phyloP scores from a whole-genome alignment of 2,113 vertebrate species.

The Scomber colias region DNA sequence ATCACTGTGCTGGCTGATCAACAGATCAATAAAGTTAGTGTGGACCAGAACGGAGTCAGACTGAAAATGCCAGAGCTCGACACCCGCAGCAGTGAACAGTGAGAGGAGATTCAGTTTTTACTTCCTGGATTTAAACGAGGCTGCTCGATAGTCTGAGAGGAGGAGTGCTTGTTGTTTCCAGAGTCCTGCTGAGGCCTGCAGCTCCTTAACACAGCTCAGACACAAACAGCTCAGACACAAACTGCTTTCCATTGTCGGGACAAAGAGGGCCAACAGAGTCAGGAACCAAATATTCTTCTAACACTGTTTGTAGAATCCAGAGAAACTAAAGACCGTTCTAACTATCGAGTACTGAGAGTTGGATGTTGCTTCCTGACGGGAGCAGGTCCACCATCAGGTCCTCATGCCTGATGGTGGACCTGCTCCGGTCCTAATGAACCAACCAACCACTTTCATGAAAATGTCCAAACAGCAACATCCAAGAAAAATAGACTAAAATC shows the following conservation, averaged over 20 bases:
- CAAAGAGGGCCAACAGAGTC: neutral
- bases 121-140: neutral
- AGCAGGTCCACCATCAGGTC: too few species aligned
- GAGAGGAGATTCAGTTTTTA: neutral
- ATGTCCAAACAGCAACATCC: too few species aligned
- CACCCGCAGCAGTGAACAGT: neutral
- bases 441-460: too few species aligned
- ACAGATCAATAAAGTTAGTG: neutral
- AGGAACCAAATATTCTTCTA: too few species aligned
- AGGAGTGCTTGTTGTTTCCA: conserved; percentile 2
- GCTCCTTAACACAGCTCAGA: neutral
- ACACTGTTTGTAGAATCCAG: too few species aligned
- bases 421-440: too few species aligned
- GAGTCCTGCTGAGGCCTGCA: neutral
- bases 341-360: too few species aligned
- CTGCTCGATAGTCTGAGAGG: neutral
- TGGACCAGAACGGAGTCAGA: conserved; percentile 4
- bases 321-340: too few species aligned
- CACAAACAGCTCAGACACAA: neutral
- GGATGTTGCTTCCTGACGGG: too few species aligned
- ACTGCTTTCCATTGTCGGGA: neutral
- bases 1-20: conserved; percentile 39
- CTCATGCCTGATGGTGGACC: too few species aligned
- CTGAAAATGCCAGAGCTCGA: neutral
- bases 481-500: too few species aligned